A percentile compares a stretch with the other conserved stretches of the same genome.
phyloP scores from a whole-genome alignment of 2,113 vertebrate genomes.

The Micromys minutus region DNA sequence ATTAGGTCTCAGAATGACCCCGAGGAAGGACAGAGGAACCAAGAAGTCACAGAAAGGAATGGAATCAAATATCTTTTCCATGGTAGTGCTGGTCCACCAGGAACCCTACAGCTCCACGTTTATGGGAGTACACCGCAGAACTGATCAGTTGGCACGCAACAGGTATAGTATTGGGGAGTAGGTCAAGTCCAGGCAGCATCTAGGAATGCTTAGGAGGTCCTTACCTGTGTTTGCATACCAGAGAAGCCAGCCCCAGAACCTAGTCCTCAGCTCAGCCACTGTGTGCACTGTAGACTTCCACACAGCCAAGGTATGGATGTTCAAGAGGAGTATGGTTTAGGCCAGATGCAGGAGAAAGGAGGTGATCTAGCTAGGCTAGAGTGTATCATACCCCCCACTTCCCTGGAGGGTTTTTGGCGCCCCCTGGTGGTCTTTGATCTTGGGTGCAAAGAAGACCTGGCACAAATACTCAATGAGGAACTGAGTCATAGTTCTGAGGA shows the following conservation, averaged over 20 bases:
- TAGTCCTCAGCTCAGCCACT: background rate
- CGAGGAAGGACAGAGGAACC: background rate
- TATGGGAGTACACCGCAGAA: background rate
- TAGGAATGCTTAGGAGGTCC: background rate
- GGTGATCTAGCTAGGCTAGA: background rate
- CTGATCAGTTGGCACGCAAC: background rate
- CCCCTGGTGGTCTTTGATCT: background rate
- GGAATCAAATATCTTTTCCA: background rate
- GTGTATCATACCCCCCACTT: background rate
- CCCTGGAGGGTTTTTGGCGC: background rate
- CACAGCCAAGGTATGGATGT: fast-evolving
- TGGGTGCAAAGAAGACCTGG: background rate
- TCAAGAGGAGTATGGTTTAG: background rate
- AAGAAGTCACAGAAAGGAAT: background rate
- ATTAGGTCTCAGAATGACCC: background rate
- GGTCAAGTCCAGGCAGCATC: background rate
- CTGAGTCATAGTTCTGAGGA: background rate
- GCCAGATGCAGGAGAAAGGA: no score
- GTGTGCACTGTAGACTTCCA: fast-evolving
- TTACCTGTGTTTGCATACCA: background rate
- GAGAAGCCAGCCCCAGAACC: background rate
- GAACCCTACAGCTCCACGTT: background rate
- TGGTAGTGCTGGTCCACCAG: background rate
- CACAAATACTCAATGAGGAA: background rate
- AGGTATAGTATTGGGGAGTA: background rate